A percentile compares a stretch with the other conserved stretches of the same genome.
These are phyloP conservation scores for Pelosia muscerda DNA, from an alignment of 2,888 invertebrate species.

Conservation along the genomic window DNA sequence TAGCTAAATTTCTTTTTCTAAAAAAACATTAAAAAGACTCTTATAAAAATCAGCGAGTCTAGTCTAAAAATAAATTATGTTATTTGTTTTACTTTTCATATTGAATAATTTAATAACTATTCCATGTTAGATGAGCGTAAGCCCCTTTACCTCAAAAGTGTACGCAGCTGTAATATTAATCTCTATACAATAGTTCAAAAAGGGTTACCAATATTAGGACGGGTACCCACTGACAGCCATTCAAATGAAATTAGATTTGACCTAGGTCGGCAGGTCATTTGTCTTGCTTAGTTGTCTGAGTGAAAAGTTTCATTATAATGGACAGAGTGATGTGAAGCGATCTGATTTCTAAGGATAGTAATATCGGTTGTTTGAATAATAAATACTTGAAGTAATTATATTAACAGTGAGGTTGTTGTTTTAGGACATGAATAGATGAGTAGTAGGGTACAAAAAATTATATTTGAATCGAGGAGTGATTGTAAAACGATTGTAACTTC, in stretches of 20 bases:
- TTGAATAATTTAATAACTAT: not conserved
- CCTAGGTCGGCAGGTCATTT: conserved; percentile 54
- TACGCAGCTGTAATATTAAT: conserved; percentile 1
- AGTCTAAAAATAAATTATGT: not conserved
- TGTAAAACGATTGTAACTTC: too few relatives aligned
- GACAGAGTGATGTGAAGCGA: conserved; percentile 23
- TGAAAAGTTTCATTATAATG: conserved; percentile 41
- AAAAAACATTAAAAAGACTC: too few relatives aligned
- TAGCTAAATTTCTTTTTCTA: too few relatives aligned
- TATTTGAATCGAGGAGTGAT: too few relatives aligned
- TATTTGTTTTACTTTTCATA: not conserved
- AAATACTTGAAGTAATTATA: not conserved
- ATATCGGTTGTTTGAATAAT: conserved; percentile 10
- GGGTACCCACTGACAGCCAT: conserved; percentile 36
- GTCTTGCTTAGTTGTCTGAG: conserved; percentile 56
- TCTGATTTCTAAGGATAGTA: conserved; percentile 23
- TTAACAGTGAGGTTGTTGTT: not conserved
- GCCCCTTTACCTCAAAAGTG: not conserved
- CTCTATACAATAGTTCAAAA: conserved; percentile 13
- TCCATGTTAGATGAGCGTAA: not conserved
- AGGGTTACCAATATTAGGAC: conserved; percentile 15
- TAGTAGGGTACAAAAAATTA: too few relatives aligned
- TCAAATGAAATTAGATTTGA: conserved; percentile 50
- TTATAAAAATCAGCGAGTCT: not conserved
- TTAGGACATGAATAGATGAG: too few relatives aligned